Base-by-base conservation (phyloP, 2,888 invertebrate species). In the Luperina testacea region DNA sequence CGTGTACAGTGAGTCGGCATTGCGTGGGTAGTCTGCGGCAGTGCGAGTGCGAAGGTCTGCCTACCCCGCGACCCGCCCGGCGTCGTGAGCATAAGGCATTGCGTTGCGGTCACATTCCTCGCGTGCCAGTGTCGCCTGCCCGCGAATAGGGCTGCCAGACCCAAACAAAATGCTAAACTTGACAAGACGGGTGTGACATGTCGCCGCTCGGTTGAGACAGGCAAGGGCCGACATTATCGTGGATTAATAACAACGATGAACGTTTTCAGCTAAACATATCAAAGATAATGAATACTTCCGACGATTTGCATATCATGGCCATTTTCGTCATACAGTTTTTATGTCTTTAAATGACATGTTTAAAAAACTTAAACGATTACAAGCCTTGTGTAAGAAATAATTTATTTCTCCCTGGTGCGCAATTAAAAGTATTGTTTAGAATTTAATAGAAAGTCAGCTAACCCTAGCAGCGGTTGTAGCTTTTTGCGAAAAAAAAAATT, bases 31-130 rank as follows among this genome's bases (percentile, higher is more conserved):
- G 88, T n/a, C 67, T 64, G 75, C 59, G 67, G 74, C 74, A 48
- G 63, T 63, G 69, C 71, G 71, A 72, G 88, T 86, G 89, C 84
- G 84, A 89, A 86, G 85, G 53, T 72, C 85, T 83, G 85, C 85
- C 65, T 53, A 84, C 61, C 84, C 74, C 85, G 59, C 67, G 73
- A 45, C 75, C 75, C 73, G 53, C 63, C 82, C 82, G 83, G 82
- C 80, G 77, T 71, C 78, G 81, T 83, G 79, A 77, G 76, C 80
- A 71, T 78, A 86, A 85, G 87, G 84, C 92, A 92, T 93, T 91
- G 91, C 91, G 85, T 78, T 77, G 92, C 92, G 93, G 94, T 92
- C 92, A 89, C 94, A 95, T 95, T 93, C 94, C 94, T 77, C 84
- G 75, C 85, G 89, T 90, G 88, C 86, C 87, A 61, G 74, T 82